Percentiles rank a stretch among this genome's conserved stretches.
Evolutionary conservation across 2,797 vertebrate genomes (phyloP).

Genomic region (Rhadinocentrus ornatus): DNA sequence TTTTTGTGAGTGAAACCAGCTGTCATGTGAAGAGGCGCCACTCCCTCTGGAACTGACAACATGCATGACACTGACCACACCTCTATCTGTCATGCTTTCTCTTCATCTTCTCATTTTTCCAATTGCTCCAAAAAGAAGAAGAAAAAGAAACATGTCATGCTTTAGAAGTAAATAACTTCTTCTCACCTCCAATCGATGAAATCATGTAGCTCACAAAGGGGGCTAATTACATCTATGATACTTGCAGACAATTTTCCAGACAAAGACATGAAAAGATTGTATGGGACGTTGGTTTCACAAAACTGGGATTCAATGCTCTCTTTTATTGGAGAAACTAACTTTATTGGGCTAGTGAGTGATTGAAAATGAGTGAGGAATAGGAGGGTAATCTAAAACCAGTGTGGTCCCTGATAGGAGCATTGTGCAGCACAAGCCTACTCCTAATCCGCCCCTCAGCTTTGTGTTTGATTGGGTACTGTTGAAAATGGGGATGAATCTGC

Average conservation of each 20-base stretch:
- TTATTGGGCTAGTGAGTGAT: slow-evolving; percentile 79
- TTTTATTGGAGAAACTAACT: slow-evolving; percentile 70
- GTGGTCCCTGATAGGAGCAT: slow-evolving; percentile 77
- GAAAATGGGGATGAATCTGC: slow-evolving; percentile 85
- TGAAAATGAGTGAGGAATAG: slow-evolving; percentile 69
- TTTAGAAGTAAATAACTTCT: slow-evolving; percentile 26
- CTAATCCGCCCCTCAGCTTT: slow-evolving; percentile 80
- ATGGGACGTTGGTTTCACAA: slow-evolving; percentile 40
- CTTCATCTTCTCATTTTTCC: slow-evolving; percentile 49
- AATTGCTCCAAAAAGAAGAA: slow-evolving; percentile 11
- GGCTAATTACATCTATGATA: slow-evolving; percentile 22
- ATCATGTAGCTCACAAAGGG: slow-evolving; percentile 14
- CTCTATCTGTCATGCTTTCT: slow-evolving; percentile 77
- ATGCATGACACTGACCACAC: slow-evolving; percentile 75
- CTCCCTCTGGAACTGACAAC: slow-evolving; percentile 73
- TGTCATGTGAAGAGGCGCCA: slow-evolving; percentile 68
- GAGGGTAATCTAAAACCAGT: slow-evolving; percentile 78
- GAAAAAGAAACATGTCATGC: slow-evolving; percentile 6
- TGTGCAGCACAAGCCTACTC: slow-evolving; percentile 68
- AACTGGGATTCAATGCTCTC: slow-evolving; percentile 58
- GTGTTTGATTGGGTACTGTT: slow-evolving; percentile 84
- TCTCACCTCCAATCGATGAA: slow-evolving; percentile 24
- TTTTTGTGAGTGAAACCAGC: slow-evolving; percentile 79
- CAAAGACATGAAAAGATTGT: slow-evolving; percentile 38
- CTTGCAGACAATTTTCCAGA: slow-evolving; percentile 43